Evolutionary conservation across 2,113 vertebrate species (phyloP), one percentile per base, ranked within the genome.

Genomic region (Poeciliopsis occidentalis): DNA sequence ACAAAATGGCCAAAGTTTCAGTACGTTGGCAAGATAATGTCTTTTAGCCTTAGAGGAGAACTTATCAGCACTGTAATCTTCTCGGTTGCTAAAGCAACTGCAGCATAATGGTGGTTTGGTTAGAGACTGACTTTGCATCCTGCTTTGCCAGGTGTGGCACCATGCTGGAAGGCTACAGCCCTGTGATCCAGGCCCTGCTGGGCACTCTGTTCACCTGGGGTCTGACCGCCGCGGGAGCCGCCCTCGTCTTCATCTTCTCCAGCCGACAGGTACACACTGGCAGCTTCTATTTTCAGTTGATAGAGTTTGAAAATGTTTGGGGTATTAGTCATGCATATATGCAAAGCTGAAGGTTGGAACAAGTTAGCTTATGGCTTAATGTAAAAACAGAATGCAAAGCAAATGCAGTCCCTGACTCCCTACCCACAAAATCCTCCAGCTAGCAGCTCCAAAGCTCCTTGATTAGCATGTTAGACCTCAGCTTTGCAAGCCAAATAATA

Each of bases 151-250:
- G 91, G 71, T 81, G 29, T 66, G 88, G 90, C 91, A 95, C 85
- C 67, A 99, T 99, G 98, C 91, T 98, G 41, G 91, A 93, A 7
- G 96, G 96, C 13, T 78, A 92, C 26, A 96, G 93, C 84, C 93
- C 97, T 0, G 92, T 98, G 84, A 51, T 87, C 65, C 98, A 99
- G 94, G 93, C 96, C 29, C 77, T 97, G 80, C 88, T 99, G 89
- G 98, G 97, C 12, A 99, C 98, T 1, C 82, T 96, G 71, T 95
- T 99, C 69, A 99, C 97, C 22, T 99, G 97, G 98, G 97, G 89
- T 1, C 93, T 99, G 87, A 99, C 98, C 0, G 97, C 98, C 0
- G 97, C 96, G 0, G 98, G 98, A 29, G 95, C 98, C 0, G 96
- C 96, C 0, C 94, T 99, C 3, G 98, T 99, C 19, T 99, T 99